A percentile compares a stretch with the other conserved stretches of the same genome.
phyloP scores from a whole-genome alignment of 1,140 invertebrate species.

The Hyphantria cunea region DNA sequence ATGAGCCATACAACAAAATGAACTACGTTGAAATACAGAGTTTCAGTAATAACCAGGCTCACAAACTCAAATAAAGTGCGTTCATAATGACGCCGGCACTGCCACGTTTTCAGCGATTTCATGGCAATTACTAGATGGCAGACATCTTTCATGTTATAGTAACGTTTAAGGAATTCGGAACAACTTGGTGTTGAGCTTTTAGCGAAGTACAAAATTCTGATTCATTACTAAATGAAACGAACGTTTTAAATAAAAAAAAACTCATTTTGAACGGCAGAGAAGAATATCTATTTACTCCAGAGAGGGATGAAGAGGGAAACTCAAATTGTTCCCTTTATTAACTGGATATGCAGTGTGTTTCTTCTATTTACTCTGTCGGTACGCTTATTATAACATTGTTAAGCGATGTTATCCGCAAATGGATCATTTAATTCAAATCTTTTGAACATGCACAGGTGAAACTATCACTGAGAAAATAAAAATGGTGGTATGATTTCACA shows the following conservation, averaged over 20 bases:
- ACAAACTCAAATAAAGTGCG: constrained; percentile 42
- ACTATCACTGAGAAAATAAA: too few species aligned
- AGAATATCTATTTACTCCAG: too few species aligned
- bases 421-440: too few species aligned
- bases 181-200: background rate
- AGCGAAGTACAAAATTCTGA: background rate
- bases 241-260: background rate
- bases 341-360: too few species aligned
- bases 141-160: constrained; percentile 18
- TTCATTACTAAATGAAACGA: background rate
- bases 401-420: too few species aligned
- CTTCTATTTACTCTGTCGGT: too few species aligned
- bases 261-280: background rate
- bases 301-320: too few species aligned
- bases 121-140: constrained; percentile 34
- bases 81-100: constrained; percentile 38
- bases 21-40: constrained; percentile 43
- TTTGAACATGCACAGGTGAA: too few species aligned
- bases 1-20: constrained; percentile 29
- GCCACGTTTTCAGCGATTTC: constrained; percentile 31
- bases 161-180: background rate
- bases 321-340: too few species aligned
- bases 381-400: too few species aligned
- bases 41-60: constrained; percentile 36
- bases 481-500: too few species aligned